Conservation (phyloP, 2,888 invertebrate species). For the Eulithis prunata region DNA sequence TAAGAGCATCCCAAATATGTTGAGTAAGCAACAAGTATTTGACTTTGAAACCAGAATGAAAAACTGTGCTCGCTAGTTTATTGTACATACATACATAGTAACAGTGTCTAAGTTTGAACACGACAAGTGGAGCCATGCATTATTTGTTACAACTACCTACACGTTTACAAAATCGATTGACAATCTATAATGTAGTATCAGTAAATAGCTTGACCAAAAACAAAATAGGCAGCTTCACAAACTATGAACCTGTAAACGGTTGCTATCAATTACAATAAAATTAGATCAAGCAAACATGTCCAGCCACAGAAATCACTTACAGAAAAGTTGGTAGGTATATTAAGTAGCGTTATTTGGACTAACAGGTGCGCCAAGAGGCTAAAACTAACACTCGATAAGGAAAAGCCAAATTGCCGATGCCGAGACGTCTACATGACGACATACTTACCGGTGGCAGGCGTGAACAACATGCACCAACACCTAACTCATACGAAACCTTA, state of each 20-base stretch:
- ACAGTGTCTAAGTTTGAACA: slow-evolving; percentile 17
- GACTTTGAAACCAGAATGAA: neutral
- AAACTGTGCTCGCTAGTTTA: slow-evolving; percentile 21
- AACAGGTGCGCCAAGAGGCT: slow-evolving; percentile 35
- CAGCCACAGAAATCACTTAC: slow-evolving; percentile 38
- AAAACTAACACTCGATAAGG: slow-evolving; percentile 23
- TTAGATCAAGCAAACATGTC: slow-evolving; percentile 39
- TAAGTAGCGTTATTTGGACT: slow-evolving; percentile 39
- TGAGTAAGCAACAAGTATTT: neutral
- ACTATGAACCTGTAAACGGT: slow-evolving; percentile 32
- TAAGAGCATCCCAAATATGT: neutral
- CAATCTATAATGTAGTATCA: slow-evolving; percentile 29
- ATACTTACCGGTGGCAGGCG: slow-evolving; percentile 24
- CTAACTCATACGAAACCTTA: slow-evolving; percentile 16
- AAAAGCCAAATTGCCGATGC: slow-evolving; percentile 15
- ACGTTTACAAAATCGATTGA: neutral
- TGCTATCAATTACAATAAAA: slow-evolving; percentile 32
- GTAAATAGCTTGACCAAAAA: slow-evolving; percentile 32
- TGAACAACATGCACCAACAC: slow-evolving; percentile 27
- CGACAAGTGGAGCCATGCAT: slow-evolving; percentile 21
- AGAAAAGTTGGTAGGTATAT: slow-evolving; percentile 25
- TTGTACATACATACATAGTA: neutral
- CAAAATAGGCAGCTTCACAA: slow-evolving; percentile 31
- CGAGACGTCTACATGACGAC: slow-evolving; percentile 25
- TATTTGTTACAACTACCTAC: slow-evolving; percentile 4